Base-by-base conservation (phyloP, 2,797 vertebrate genomes). In the Apogon hyalosoma region DNA sequence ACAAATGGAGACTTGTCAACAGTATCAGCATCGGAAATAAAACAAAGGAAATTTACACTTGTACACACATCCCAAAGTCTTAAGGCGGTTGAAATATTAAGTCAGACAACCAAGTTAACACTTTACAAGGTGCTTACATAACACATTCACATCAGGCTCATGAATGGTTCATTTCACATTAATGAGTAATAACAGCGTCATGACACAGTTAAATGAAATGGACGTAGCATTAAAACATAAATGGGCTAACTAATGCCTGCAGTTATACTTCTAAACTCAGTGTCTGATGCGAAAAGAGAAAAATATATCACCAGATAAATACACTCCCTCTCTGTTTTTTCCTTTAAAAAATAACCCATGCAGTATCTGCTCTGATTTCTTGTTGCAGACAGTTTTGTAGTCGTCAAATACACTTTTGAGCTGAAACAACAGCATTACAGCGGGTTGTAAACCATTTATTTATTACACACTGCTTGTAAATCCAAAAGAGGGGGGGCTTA, bases 81-180 rank as follows among this genome's bases (percentile, higher is more conserved):
- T 95, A 95, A 95, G 94, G 94, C 94, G 91, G 88, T 93, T 93
- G 88, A 93, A 94, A 93, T 89, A 86, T 89, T 90, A 92, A 92
- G 88, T 92, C 69, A 80, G 80, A 93, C 85, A 91, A 90, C 86
- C 83, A 88, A 88, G 84, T 90, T 87, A 85, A 91, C 82, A 84
- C 69, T 85, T 89, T 80, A 83, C 63, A 87, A 88, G 77, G 68
- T 89, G 86, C 59, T 91, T 89, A 90, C 69, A 83, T 86, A 86
- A 85, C 72, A 81, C 73, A 76, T 83, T 85, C 84, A 74, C 76
- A 71, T 82, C 78, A 89, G 88, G 86, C 90, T 90, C 89, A 90
- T 79, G 78, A 63, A 84, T 80, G 79, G 67, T 87, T 87, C 81
- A 85, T 80, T 75, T 66, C 65, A 79, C 71, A 76, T 84, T 66